Conservation (phyloP, 2,797 vertebrate species). For the Chrysolophus pictus region DNA sequence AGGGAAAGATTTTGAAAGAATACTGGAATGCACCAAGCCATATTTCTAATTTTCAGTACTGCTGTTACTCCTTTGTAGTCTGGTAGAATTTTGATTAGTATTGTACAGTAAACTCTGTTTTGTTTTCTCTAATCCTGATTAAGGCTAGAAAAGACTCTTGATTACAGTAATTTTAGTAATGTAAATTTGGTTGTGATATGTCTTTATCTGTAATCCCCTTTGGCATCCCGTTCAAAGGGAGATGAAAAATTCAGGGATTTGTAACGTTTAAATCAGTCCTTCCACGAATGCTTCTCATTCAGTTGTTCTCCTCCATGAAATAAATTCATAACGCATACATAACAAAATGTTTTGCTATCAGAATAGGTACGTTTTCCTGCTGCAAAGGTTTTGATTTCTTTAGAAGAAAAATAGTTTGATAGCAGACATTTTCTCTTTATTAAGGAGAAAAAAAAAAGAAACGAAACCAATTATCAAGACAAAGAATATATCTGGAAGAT, state of each 20-base stretch:
- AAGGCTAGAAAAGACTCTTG: slow-evolving; percentile 64
- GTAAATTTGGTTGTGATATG: slow-evolving; percentile 75
- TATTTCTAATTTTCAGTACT: not conserved
- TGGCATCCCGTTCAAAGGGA: slow-evolving; percentile 60
- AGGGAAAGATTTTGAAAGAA: not conserved
- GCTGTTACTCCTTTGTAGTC: not conserved
- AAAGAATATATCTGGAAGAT: not conserved
- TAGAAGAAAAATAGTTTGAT: not conserved
- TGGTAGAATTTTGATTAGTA: not conserved
- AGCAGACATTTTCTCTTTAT: not conserved
- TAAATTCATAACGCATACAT: not conserved
- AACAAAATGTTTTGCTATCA: slow-evolving; percentile 1
- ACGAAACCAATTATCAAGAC: not conserved
- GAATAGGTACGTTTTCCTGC: not conserved
- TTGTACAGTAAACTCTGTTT: slow-evolving; percentile 7
- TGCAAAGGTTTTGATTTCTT: not conserved
- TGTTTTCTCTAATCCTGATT: slow-evolving; percentile 59
- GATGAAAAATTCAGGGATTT: slow-evolving; percentile 74
- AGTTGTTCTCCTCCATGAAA: not conserved
- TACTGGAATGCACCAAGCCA: not conserved
- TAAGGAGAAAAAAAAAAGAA: not conserved
- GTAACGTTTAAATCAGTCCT: slow-evolving; percentile 50
- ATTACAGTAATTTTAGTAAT: slow-evolving; percentile 76
- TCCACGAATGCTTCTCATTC: not conserved
- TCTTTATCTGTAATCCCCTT: slow-evolving; percentile 75